phyloP scores from a whole-genome alignment of 2,797 vertebrate species.

The Pangasius sanitwongsei region DNA sequence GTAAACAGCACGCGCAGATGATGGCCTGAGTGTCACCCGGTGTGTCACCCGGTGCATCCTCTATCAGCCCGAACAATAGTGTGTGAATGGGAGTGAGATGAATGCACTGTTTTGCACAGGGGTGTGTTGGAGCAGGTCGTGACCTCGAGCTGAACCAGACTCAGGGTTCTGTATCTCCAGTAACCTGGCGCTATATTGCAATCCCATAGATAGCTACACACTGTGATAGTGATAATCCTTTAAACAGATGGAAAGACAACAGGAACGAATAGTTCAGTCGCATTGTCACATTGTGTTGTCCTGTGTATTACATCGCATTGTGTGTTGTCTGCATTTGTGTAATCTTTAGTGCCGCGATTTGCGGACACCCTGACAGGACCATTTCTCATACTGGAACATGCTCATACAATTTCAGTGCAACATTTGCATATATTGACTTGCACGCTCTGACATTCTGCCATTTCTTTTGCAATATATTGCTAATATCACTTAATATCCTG shows the following conservation, averaged over 20 bases:
- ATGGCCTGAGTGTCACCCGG: conserved; percentile 44
- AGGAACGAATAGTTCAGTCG: background rate
- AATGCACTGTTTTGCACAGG: conserved; percentile 35
- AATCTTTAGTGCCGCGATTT: background rate
- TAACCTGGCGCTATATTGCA: background rate
- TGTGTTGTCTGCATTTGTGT: too few relatives aligned
- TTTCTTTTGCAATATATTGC: background rate
- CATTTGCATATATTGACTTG: background rate
- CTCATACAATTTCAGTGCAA: too few relatives aligned
- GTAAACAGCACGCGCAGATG: conserved; percentile 34
- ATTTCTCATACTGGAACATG: background rate
- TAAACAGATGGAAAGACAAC: background rate
- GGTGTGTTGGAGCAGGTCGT: background rate
- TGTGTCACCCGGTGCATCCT: conserved; percentile 15
- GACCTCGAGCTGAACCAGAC: background rate
- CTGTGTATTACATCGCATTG: background rate
- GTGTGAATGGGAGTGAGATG: conserved; percentile 47
- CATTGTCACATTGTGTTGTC: background rate
- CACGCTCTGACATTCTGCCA: background rate
- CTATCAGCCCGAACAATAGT: conserved; percentile 51
- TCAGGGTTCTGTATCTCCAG: background rate
- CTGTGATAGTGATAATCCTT: background rate
- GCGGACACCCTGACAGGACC: background rate
- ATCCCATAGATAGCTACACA: background rate
- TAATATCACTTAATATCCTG: background rate